Conservation (phyloP, 2,888 invertebrate genomes). For the Encarsia formosa region DNA sequence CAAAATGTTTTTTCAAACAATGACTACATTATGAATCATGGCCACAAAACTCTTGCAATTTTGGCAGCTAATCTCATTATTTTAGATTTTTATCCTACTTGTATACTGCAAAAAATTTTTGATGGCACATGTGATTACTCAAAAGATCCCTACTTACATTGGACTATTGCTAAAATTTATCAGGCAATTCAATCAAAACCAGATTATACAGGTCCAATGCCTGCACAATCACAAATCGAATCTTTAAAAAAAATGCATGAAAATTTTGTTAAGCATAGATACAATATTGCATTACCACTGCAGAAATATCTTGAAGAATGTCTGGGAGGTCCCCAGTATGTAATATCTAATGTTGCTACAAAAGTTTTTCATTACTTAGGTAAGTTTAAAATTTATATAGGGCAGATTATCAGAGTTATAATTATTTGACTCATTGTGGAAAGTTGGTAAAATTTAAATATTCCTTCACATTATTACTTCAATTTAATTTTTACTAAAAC, state of each 20-base stretch:
- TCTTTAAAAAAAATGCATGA: neutral
- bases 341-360: slow-evolving; percentile 6
- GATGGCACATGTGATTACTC: neutral
- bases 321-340: slow-evolving; percentile 2
- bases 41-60: slow-evolving; percentile 3
- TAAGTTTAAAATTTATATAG: slow-evolving; percentile 2
- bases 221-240: slow-evolving; percentile 3
- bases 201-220: slow-evolving; percentile 9
- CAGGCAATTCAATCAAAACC: slow-evolving; percentile 6
- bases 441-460: too few relatives aligned
- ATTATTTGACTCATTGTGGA: too few relatives aligned
- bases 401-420: too few relatives aligned
- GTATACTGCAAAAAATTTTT: slow-evolving; percentile 7
- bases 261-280: neutral
- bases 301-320: neutral
- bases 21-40: neutral
- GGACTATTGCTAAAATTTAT: slow-evolving; percentile 19
- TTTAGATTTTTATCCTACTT: slow-evolving; percentile 5
- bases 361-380: slow-evolving; percentile 11
- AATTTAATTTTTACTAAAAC: neutral
- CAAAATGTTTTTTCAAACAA: neutral
- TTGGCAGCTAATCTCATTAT: neutral
- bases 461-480: too few relatives aligned
- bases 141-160: neutral
- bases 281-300: neutral